Evolutionary conservation across 2,113 vertebrate species (phyloP), one percentile per base, ranked within the genome.

Genomic region (Herpailurus yagouaroundi): DNA sequence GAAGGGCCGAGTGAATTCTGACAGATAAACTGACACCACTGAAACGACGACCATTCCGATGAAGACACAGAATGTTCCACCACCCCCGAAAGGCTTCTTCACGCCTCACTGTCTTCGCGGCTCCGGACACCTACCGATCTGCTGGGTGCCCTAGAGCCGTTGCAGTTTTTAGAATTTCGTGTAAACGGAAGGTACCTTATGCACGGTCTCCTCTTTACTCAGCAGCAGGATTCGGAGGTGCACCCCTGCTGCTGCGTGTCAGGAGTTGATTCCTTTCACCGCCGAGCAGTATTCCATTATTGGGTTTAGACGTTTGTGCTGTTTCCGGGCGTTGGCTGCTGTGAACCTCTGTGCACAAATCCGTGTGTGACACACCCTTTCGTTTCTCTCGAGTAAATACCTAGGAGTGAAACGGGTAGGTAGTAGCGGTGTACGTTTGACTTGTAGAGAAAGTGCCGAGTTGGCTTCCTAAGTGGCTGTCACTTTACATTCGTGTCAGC

Each of bases 21-120:
- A 60, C 23, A 60, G 82, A 73, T 4, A 10, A 15, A 9, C 21
- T 12, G 12, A 8, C 38, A 2, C 25, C 41, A 8, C 4, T 12
- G 33, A 38, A 63, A 27, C 1, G 7, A 38, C 64, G 8, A 11
- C 38, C 38, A 1, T 27, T 31, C 5, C 16, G 8, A 0, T 45
- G 9, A 79, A 57, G 92, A n/a, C 3, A 29, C 31, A 80, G 38
- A 64, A 66, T 18, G 18, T 93, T 55, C 4, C 36, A 31, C 23
- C 52, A 21, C 6, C 9, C 18, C 23, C 1, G 1, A n/a, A n/a
- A 36, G 16, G 48, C 41, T 38, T 64, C n/a, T 25, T 50, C 69
- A 13, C 12, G 18, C 50, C 48, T 69, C 15, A 4, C 55, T 25
- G n/a, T 21, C 73, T 80, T 84, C 57, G 29, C 48, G 12, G 60